Evolutionary conservation across 2,113 vertebrate species (phyloP).

Genomic region (Diadophis punctatus): DNA sequence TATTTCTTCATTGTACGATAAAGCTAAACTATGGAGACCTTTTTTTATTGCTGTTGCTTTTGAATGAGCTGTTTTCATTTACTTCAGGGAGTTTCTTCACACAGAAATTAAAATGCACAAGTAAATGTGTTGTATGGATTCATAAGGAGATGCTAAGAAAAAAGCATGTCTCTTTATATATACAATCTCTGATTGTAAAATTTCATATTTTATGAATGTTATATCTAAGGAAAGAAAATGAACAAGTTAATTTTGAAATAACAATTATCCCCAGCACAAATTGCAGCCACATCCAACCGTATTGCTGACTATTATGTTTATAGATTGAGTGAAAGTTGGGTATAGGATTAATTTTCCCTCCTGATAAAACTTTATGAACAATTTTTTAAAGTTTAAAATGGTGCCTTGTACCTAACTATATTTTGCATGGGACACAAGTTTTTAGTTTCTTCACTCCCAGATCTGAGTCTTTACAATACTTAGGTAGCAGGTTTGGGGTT

Average conservation of each 20-base stretch:
- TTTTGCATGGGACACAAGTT: conserved; percentile 54
- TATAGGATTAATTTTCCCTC: conserved; percentile 42
- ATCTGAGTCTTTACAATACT: conserved; percentile 43
- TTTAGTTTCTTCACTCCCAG: conserved; percentile 33
- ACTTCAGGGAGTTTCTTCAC: conserved; percentile 19
- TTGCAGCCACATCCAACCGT: not conserved
- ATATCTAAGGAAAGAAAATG: conserved; percentile 24
- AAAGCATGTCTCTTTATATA: conserved; percentile 22
- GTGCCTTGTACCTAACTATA: conserved; percentile 67
- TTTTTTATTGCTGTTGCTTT: not conserved
- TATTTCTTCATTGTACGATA: not conserved
- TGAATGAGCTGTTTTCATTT: conserved; percentile 21
- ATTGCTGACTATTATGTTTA: conserved; percentile 24
- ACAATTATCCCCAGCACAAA: conserved; percentile 7
- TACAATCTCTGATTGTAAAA: conserved; percentile 40
- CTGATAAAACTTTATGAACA: conserved; percentile 55
- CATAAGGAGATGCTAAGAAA: conserved; percentile 47
- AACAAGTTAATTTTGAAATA: conserved; percentile 16
- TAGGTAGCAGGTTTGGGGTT: not conserved
- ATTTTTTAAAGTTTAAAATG: conserved; percentile 59
- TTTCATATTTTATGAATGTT: conserved; percentile 28
- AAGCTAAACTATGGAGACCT: conserved; percentile 16
- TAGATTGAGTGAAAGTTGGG: conserved; percentile 10
- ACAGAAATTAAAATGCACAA: conserved; percentile 33
- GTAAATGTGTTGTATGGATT: conserved; percentile 67